phyloP scores from a whole-genome alignment of 2,113 vertebrate genomes.

The Gobio gobio region DNA sequence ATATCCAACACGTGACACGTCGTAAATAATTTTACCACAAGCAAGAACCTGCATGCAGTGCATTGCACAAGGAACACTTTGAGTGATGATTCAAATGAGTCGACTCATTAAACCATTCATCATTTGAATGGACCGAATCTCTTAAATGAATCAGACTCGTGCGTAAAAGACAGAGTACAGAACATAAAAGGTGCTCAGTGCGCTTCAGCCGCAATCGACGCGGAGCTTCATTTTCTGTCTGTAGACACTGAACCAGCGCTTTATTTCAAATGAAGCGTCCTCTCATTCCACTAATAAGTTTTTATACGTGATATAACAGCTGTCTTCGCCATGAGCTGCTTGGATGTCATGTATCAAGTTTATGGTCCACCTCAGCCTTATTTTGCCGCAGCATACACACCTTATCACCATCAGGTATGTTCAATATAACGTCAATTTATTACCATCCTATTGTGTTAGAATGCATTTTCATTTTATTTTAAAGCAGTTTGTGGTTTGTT shows the following conservation, averaged over 20 bases:
- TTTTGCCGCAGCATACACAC: conserved; percentile 86
- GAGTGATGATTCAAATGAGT: not conserved
- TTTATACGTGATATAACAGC: conserved; percentile 67
- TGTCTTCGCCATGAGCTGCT: conserved; percentile 93
- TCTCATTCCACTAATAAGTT: conserved; percentile 55
- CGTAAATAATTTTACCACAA: not conserved
- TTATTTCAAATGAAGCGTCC: conserved; percentile 72
- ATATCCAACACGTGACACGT: not conserved
- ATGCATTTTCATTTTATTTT: not conserved
- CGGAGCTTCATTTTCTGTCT: conserved; percentile 38
- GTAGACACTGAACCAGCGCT: conserved; percentile 33
- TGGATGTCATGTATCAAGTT: conserved; percentile 99
- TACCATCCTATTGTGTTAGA: not conserved
- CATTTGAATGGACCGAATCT: not conserved
- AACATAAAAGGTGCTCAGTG: conserved; percentile 24
- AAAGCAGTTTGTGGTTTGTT: not conserved
- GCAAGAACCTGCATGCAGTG: not conserved
- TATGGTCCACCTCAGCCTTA: conserved; percentile 92
- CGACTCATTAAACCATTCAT: not conserved
- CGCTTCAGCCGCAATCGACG: conserved; percentile 37
- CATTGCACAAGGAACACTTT: not conserved
- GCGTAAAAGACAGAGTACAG: conserved; percentile 21
- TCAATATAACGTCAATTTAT: not conserved
- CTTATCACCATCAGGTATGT: conserved; percentile 91
- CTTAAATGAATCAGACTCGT: not conserved